Percentiles rank a stretch among this genome's conserved stretches.
Evolutionary conservation across 2,888 invertebrate species (phyloP).

Genomic region (Agrypnus murinus): DNA sequence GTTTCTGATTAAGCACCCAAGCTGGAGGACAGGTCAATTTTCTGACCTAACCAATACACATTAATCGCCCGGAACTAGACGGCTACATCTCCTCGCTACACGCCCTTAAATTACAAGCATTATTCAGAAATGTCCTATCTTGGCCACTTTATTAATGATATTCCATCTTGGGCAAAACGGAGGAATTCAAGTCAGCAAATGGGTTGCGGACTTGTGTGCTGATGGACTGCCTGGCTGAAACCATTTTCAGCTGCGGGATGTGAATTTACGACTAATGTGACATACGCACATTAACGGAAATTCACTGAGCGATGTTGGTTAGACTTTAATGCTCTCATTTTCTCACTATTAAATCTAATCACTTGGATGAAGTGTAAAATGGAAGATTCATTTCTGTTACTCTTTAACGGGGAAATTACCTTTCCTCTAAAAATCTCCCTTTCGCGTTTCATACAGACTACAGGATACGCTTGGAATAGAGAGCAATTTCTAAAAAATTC

Average conservation of each 20-base stretch:
- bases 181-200: slow-evolving; percentile 33
- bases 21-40: slow-evolving; percentile 59
- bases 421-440: too few species aligned
- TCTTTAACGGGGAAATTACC: too few species aligned
- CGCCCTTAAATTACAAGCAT: slow-evolving; percentile 58
- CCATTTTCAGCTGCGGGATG: slow-evolving; percentile 30
- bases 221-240: slow-evolving; percentile 35
- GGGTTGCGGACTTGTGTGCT: slow-evolving; percentile 22
- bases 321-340: slow-evolving; percentile 11
- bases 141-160: slow-evolving; percentile 54
- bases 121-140: slow-evolving; percentile 57
- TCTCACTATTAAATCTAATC: slow-evolving; percentile 3
- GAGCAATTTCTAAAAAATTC: too few species aligned
- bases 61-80: slow-evolving; percentile 60
- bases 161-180: slow-evolving; percentile 35
- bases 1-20: slow-evolving; percentile 34
- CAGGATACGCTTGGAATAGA: too few species aligned
- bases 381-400: too few species aligned
- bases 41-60: slow-evolving; percentile 60
- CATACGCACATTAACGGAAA: slow-evolving; percentile 35
- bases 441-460: too few species aligned
- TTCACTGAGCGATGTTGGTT: slow-evolving; percentile 20
- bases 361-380: not conserved
- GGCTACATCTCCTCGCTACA: slow-evolving; percentile 57
- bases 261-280: slow-evolving; percentile 37